Evolutionary conservation across 2,113 vertebrate species (phyloP).

Genomic region (Atherinomorus stipes): DNA sequence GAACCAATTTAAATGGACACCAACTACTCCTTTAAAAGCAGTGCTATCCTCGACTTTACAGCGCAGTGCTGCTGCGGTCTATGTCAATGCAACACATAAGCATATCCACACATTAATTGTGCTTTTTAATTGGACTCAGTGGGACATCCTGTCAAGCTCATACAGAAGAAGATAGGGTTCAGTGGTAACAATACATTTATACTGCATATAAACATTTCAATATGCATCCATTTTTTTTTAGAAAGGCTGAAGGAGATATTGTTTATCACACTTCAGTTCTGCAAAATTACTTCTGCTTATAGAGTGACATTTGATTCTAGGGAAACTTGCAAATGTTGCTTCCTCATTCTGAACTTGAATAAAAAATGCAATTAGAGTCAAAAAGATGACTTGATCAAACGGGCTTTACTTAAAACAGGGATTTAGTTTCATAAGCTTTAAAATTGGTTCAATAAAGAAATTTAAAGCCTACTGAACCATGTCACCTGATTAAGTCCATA

Average conservation of each 20-base stretch:
- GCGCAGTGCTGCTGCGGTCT: background rate
- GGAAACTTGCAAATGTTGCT: background rate
- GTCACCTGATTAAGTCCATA: too few relatives aligned
- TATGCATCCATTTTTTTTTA: background rate
- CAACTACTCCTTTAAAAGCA: background rate
- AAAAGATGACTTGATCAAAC: background rate
- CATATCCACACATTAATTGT: background rate
- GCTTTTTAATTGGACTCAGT: slow-evolving; percentile 45
- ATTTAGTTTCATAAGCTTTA: too few relatives aligned
- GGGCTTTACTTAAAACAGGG: too few relatives aligned
- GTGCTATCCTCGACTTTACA: background rate
- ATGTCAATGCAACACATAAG: slow-evolving; percentile 6
- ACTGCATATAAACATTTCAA: background rate
- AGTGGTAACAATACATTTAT: background rate
- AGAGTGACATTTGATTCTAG: background rate
- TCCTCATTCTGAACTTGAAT: background rate
- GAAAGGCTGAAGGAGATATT: background rate
- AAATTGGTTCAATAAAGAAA: too few relatives aligned
- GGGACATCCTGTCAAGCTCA: slow-evolving; percentile 19
- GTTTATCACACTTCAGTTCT: background rate
- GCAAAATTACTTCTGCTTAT: background rate
- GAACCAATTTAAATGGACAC: background rate
- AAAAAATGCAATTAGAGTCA: background rate
- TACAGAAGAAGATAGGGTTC: background rate
- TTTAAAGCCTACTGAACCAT: too few relatives aligned